Evolutionary conservation across 2,888 invertebrate species (phyloP), one percentile per base, ranked within the genome.

Genomic region (Ophioninae sp.): DNA sequence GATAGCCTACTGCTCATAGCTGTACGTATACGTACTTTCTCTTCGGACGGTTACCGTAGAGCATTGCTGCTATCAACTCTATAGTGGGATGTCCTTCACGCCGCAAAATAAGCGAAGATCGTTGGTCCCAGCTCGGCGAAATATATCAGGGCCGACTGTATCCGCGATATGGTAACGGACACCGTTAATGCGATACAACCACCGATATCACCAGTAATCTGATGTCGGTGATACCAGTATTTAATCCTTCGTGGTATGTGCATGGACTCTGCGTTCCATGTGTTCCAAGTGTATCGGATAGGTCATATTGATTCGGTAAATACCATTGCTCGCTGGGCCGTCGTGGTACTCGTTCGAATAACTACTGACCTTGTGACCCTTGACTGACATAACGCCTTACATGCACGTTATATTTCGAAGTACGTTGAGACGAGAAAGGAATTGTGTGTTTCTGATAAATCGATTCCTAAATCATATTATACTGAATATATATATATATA

Each of bases 111-210:
- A 30, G 30, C 30, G 30, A 30, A 30, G 30, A 3, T 30, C 30
- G 30, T 30, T 30, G 30, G 30, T 30, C 30, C 30, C 30, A 30
- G 3, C 30, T 30, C 30, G 30, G 3, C 30, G 30, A 30, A 30
- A 30, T 30, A 30, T 30, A 30, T 30, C 30, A 30, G 30, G 30
- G 3, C 30, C 30, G 30, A 30, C 30, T 1, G 87, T 82, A 86
- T 87, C 85, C 84, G 81, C 81, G 84, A 84, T 85, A 83, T 84
- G 87, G 85, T 87, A 87, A 88, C 87, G 87, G 87, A 80, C 75
- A 86, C 87, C 87, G 87, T 89, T 88, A 88, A 88, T 87, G 88
- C 87, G 88, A 88, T 89, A 87, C 87, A 87, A 85, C 85, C 85
- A 73, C 76, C 85, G 87, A 88, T 89, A 87, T 79, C 73, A 77